phyloP scores from a whole-genome alignment of 2,113 vertebrate genomes.

The Rissa tridactyla region DNA sequence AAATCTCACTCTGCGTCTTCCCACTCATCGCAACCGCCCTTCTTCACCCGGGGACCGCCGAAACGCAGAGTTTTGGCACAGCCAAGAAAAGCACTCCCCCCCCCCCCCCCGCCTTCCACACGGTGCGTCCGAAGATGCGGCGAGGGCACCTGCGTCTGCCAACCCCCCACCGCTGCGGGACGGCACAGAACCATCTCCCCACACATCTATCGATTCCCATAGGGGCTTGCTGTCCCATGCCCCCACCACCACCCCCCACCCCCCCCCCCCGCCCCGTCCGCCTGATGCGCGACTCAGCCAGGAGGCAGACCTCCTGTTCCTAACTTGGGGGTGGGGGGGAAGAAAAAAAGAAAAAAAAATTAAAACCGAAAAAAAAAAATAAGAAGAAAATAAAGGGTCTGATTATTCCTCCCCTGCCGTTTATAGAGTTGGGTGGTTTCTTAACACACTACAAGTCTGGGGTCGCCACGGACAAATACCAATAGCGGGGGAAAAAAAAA shows the following conservation, averaged over 20 bases:
- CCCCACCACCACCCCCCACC: too few species aligned
- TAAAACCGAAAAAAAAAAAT: background rate
- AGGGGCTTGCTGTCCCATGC: background rate
- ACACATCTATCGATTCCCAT: rapidly evolving
- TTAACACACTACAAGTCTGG: background rate
- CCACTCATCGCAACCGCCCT: rapidly evolving
- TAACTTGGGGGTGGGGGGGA: background rate
- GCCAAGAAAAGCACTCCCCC: background rate
- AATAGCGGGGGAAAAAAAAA: rapidly evolving
- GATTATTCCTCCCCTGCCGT: background rate
- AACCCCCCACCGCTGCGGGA: rapidly evolving
- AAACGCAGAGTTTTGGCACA: background rate
- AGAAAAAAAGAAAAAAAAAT: background rate
- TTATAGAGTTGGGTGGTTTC: background rate
- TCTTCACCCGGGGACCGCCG: background rate
- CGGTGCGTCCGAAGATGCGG: background rate
- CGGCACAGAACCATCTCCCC: background rate
- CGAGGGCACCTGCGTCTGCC: background rate
- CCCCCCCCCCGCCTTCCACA: background rate
- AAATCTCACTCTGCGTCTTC: background rate
- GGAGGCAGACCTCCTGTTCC: background rate
- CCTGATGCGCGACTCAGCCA: background rate
- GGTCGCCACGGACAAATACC: background rate
- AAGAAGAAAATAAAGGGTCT: background rate
- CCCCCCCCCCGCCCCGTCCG: background rate